phyloP scores from a whole-genome alignment of 1,140 invertebrate species.

The Diprion similis region DNA sequence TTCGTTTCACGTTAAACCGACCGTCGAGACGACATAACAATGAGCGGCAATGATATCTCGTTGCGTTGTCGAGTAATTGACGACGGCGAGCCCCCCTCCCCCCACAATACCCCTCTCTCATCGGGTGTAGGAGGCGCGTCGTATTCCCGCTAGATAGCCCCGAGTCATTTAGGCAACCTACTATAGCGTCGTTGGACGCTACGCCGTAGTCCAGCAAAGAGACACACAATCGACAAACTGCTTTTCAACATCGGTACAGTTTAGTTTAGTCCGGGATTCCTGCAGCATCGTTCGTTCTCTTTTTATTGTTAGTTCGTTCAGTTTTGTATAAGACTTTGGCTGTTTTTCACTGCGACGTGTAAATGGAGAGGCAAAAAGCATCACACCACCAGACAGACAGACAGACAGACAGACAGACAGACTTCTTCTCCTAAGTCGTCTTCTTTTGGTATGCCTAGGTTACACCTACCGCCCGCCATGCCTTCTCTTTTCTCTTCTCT shows the following conservation, averaged over 20 bases:
- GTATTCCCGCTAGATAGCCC: slow-evolving; percentile 47
- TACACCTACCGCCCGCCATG: not conserved
- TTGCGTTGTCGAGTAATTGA: slow-evolving; percentile 55
- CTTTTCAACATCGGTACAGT: no score
- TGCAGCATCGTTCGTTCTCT: no score
- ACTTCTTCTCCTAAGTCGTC: not conserved
- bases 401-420: not conserved
- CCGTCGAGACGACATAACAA: slow-evolving; percentile 11
- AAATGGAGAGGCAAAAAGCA: not conserved
- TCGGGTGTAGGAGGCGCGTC: slow-evolving; percentile 47
- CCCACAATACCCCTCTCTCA: no score
- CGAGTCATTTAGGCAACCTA: slow-evolving; percentile 25
- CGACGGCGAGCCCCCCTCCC: slow-evolving; percentile 30
- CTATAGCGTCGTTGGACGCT: no score
- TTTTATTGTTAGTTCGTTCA: no score
- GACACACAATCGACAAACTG: not conserved
- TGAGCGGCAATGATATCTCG: slow-evolving; percentile 42
- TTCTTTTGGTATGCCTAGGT: not conserved
- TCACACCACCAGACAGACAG: not conserved
- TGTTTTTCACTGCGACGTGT: not conserved
- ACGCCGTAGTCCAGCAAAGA: not conserved
- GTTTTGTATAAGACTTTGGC: no score
- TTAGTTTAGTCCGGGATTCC: no score
- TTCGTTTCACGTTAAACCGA: no score
- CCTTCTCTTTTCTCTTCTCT: slow-evolving; percentile 25